Base-by-base conservation (phyloP, 2,113 vertebrate species). In the Taxidea taxus region DNA sequence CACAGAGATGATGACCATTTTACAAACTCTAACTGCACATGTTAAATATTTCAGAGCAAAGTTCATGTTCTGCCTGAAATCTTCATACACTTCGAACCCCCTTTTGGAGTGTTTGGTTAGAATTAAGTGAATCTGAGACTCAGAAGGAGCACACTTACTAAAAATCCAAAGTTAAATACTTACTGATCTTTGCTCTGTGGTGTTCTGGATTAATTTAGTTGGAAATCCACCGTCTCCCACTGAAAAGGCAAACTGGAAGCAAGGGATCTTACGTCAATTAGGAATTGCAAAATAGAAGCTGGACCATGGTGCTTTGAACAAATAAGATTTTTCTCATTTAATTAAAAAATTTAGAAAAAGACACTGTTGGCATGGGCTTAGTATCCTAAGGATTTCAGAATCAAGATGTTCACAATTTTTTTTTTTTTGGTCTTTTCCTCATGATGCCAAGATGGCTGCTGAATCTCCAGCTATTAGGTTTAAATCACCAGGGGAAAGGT, bases 391-490 rank as follows among this genome's bases (percentile, higher is more conserved):
- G 34, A 42, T 66, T 29, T 42, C 12, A 39, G 42, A 20, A 47
- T 42, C 34, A 27, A n/a, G 42, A 25, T 42, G 6, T 25, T 68
- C 39, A 66, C 37, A 49, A 6, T 37, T 70, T 75, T 21, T 16
- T 34, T 78, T 51, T 47, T 77, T 47, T 42, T 29, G 13, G 12
- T 39, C 10, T 89, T 72, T 96, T 27, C 64, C 88, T 95, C 85
- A 6, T 66, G 51, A 51, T 91, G 64, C 16, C 81, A 94, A 95
- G 4, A 49, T 3, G 31, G 93, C 96, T 86, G 95, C 91, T 82
- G 11, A 18, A 4, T 51, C 74, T 72, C 90, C 16, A 68, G 75
- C 58, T 70, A 4, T 81, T 64, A 56, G 16, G 10, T 39, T 49
- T 7, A 4, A 1, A 9, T 58, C 47, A 31, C 42, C 14, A 64